phyloP scores from a whole-genome alignment of 2,113 vertebrate genomes.

The Pholis gunnellus region DNA sequence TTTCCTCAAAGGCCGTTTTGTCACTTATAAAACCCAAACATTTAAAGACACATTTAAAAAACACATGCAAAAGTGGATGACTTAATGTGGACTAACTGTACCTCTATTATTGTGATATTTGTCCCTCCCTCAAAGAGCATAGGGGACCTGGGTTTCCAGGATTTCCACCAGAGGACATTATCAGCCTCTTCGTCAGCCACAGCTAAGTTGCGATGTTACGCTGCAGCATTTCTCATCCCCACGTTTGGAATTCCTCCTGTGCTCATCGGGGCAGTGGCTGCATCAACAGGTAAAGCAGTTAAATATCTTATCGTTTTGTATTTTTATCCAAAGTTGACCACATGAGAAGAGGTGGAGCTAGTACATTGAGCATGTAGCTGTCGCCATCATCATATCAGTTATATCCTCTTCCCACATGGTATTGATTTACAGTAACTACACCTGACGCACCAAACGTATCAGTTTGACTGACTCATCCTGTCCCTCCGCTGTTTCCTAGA shows the following conservation, averaged over 20 bases:
- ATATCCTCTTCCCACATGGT: not conserved
- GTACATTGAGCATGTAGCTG: not conserved
- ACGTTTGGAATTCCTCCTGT: slow-evolving; percentile 80
- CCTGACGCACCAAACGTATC: not conserved
- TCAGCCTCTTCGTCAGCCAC: slow-evolving; percentile 69
- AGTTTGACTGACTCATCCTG: not conserved
- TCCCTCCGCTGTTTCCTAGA: slow-evolving; percentile 12
- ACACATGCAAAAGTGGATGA: not conserved
- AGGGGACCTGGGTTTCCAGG: slow-evolving; percentile 82
- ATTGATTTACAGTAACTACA: not conserved
- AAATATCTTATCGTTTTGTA: not conserved
- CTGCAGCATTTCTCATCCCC: slow-evolving; percentile 75
- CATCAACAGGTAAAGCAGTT: slow-evolving; percentile 78
- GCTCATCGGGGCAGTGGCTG: slow-evolving; percentile 82
- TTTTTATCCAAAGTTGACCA: not conserved
- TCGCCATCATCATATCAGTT: too few relatives aligned
- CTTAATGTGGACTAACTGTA: not conserved
- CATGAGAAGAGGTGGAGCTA: not conserved
- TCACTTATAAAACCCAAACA: not conserved
- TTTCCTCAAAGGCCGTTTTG: not conserved
- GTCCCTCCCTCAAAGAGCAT: slow-evolving; percentile 62
- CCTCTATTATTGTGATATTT: not conserved
- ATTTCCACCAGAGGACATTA: slow-evolving; percentile 84
- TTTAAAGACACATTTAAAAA: not conserved
- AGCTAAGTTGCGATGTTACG: slow-evolving; percentile 78